These are phyloP conservation scores for Pseudocheirus occidentalis DNA, from an alignment of 2,797 vertebrate genomes.

Conservation along the genomic window DNA sequence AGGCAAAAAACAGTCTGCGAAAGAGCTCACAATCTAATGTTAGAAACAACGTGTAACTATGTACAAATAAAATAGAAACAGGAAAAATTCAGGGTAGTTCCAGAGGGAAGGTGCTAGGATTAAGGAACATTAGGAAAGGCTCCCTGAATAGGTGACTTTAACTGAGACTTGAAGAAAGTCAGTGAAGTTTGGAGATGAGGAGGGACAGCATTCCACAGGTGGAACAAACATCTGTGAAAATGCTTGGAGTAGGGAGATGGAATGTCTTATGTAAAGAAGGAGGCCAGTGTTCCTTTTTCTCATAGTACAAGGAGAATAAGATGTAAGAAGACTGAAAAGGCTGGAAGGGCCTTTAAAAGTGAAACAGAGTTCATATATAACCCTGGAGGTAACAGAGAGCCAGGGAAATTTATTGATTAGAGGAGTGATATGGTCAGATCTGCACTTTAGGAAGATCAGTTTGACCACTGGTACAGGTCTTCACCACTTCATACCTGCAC, in stretches of 20 bases:
- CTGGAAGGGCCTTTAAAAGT: neutral
- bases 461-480: neutral
- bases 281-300: neutral
- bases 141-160: neutral
- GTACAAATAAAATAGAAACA: neutral
- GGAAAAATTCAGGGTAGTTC: neutral
- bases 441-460: neutral
- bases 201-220: neutral
- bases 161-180: neutral
- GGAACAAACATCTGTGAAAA: neutral
- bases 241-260: neutral
- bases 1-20: neutral
- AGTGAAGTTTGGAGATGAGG: neutral
- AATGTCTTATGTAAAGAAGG: neutral
- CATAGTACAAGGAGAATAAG: neutral
- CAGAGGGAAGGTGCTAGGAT: neutral
- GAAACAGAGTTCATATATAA: neutral
- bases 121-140: neutral
- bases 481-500: neutral
- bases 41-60: neutral
- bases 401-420: neutral
- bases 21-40: neutral
- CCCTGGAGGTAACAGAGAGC: neutral
- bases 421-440: neutral
- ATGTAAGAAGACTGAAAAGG: neutral